Evolutionary conservation across 1,140 invertebrate species (phyloP), one percentile per base, ranked within the genome.

Genomic region (Macrostomum lignano): DNA sequence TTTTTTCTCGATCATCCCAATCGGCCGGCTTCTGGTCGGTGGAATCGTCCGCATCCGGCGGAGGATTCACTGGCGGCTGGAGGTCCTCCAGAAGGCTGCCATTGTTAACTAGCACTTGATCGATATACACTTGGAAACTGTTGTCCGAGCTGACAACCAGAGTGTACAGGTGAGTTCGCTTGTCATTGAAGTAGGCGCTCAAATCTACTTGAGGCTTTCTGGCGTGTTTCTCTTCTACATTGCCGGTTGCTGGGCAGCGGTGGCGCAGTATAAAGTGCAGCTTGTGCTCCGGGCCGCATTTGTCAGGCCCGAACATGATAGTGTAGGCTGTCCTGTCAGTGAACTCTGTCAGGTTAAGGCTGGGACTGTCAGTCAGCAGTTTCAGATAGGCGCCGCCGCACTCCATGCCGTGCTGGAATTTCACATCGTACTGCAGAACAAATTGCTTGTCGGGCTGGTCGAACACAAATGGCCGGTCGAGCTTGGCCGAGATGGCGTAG

Each of bases 311-410:
- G 60, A 91, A 91, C 82, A 91, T 91, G 43, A 88, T 79, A 3
- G 74, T 74, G 53, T 82, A 88, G 0, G 77, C 73, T n/a, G 81
- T 81, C 58, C 81, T 79, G 56, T 91, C 78, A 51, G 77, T 66
- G 51, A 91, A 82, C 39, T 70, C 63, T 19, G 65, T 68, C 21
- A n/a, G n/a, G n/a, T n/a, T n/a, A n/a, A n/a, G n/a, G n/a, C n/a
- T n/a, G n/a, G n/a, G n/a, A n/a, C n/a, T 48, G 23, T 46, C 42
- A 20, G 46, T 47, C 3, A 88, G 51, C 13, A 93, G 61, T 58
- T 93, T 93, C 1, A 93, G 52, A 51, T 93, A 93, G n/a, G 79
- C 78, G n/a, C 82, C 82, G 26, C 82, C 84, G 56, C 82, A 93
- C 59, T 88, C 79, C 60, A 86, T 78, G 2, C 78, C 78, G 47